Percentiles rank a stretch among this genome's conserved stretches.
These are phyloP conservation scores for Rhadina sibilatrix DNA, from an alignment of 2,113 vertebrate species.

Conservation along the genomic window DNA sequence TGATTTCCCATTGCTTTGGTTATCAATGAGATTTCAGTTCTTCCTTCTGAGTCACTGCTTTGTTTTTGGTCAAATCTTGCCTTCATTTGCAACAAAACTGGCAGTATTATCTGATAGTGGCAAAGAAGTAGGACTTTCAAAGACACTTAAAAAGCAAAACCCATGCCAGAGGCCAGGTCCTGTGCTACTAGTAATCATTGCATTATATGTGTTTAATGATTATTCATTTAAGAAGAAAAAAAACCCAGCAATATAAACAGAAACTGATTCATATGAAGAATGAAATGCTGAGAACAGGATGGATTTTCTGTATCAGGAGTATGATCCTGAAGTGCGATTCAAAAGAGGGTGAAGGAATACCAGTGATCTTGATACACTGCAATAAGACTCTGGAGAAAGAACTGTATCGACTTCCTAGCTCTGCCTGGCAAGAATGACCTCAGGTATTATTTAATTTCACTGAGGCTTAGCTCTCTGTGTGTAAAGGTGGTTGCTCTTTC, in stretches of 20 bases:
- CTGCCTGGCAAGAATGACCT: neutral
- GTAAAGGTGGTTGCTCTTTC: neutral
- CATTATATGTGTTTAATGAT: neutral
- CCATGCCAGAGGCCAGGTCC: neutral
- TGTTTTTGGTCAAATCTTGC: neutral
- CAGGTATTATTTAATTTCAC: neutral
- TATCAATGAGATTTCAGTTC: neutral
- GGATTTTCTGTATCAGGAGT: neutral
- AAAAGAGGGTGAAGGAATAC: neutral
- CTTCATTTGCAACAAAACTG: neutral
- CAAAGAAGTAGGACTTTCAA: neutral
- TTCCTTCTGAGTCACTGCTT: neutral
- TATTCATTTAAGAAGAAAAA: neutral
- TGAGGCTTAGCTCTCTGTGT: neutral
- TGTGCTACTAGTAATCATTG: neutral
- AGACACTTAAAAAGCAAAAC: neutral
- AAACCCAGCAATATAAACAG: neutral
- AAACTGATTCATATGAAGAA: neutral
- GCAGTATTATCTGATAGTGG: neutral
- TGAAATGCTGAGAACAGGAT: neutral
- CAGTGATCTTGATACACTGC: neutral
- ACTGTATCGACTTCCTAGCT: neutral
- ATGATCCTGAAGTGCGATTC: neutral
- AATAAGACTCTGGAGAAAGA: neutral
- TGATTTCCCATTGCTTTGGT: neutral